Evolutionary conservation across 2,797 vertebrate genomes (phyloP), one percentile per base, ranked within the genome.

Genomic region (Urophycis tenuis): DNA sequence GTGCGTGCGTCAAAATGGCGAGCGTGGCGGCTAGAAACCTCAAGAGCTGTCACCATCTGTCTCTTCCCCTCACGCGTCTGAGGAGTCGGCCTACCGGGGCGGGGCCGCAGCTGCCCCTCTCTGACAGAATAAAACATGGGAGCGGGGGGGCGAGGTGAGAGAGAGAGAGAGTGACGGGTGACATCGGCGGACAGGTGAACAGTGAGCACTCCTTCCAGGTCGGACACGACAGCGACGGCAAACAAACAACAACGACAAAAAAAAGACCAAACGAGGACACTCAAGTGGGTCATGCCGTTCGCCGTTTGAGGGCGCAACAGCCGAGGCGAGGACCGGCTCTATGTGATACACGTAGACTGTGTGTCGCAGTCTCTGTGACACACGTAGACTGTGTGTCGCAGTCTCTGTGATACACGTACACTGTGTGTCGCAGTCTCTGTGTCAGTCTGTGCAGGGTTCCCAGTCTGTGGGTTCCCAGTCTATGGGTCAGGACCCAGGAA

Each of bases 71-170:
- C 22, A 19, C 49, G 14, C 5, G 49, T 53, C 49, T n/a, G 49
- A n/a, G 49, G 49, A 9, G 22, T 39, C 14, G 17, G 41, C 41
- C 41, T 45, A 30, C 32, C 25, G 34, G n/a, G 45, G 36, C 60
- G 71, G 79, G 17, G 45, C 39, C 25, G 72, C 74, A 75, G 81
- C 76, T 79, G 81, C 78, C 74, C 36, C 71, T 77, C 76, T 80
- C 76, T 80, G 15, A 70, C 12, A 29, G 35, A 35, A 31, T 60
- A 74, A 79, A 82, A 78, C n/a, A 75, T 12, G 36, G 41, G 34
- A 35, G 34, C 8, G 3, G 34, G 3, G 34, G 3, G 34, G 34
- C n/a, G n/a, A 70, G 73, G 80, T 35, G 11, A 19, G 22, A 53
- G 5, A n/a, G 49, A n/a, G 3, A 53, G 49, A 53, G 49, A n/a